phyloP scores from a whole-genome alignment of 2,888 invertebrate species.

The Magallana nippona region DNA sequence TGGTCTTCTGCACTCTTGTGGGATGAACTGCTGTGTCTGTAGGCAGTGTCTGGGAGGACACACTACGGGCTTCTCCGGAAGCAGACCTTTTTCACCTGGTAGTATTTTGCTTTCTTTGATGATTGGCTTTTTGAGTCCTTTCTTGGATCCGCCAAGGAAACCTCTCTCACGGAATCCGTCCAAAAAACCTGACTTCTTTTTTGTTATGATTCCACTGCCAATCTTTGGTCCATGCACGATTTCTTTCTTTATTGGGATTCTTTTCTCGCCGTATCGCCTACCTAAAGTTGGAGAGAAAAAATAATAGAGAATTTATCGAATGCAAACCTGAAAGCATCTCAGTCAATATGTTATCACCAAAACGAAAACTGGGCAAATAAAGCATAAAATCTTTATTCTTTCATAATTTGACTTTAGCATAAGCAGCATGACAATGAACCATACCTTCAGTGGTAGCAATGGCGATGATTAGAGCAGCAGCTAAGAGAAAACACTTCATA shows the following conservation, averaged over 20 bases:
- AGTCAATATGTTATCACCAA: too few relatives aligned
- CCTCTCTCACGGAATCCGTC: background rate
- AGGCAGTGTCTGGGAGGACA: slow-evolving; percentile 30
- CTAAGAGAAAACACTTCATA: background rate
- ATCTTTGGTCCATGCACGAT: background rate
- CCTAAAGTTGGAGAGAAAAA: background rate
- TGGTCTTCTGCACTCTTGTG: slow-evolving; percentile 37
- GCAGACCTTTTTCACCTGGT: background rate
- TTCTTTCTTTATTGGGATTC: background rate
- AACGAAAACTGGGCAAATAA: too few relatives aligned
- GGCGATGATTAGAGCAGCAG: background rate
- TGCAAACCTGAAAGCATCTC: too few relatives aligned
- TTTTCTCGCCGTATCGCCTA: slow-evolving; percentile 20
- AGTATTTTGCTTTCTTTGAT: background rate
- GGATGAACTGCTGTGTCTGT: background rate
- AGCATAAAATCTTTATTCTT: too few relatives aligned
- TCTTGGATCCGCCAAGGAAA: background rate
- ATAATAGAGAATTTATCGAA: too few relatives aligned
- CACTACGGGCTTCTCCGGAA: background rate
- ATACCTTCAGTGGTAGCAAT: background rate
- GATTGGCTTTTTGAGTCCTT: background rate
- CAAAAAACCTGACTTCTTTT: background rate
- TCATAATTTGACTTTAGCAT: too few relatives aligned
- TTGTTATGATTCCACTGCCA: background rate
- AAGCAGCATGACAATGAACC: too few relatives aligned